Evolutionary conservation across 2,797 vertebrate species (phyloP).

Genomic region (Pampus argenteus): DNA sequence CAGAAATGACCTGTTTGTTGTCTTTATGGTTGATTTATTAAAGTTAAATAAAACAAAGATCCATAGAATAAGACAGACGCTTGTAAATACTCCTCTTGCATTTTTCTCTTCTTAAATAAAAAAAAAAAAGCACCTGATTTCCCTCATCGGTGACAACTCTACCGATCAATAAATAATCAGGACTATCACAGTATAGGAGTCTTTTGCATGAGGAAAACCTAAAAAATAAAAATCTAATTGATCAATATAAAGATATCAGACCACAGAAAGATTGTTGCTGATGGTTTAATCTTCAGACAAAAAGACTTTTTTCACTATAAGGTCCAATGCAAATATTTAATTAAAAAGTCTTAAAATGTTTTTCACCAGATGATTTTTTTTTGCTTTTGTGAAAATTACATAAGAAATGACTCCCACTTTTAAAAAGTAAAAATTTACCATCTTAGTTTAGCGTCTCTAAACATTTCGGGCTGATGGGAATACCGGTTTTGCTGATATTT

Average conservation of each 20-base stretch:
- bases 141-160: background rate
- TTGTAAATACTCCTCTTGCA: background rate
- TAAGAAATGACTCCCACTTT: too few species aligned
- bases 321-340: too few species aligned
- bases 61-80: background rate
- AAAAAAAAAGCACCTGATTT: background rate
- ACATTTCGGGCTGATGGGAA: too few species aligned
- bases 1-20: background rate
- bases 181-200: background rate
- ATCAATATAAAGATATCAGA: conserved; percentile 1
- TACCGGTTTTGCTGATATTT: background rate
- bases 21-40: background rate
- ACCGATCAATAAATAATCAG: background rate
- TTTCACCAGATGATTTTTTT: too few species aligned
- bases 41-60: background rate
- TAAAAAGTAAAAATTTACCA: too few species aligned
- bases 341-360: too few species aligned
- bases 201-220: background rate
- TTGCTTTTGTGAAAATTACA: too few species aligned
- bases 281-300: conserved; percentile 1
- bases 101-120: background rate
- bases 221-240: background rate
- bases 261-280: background rate
- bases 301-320: background rate
- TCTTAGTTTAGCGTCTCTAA: background rate